Evolutionary conservation across 2,797 vertebrate genomes (phyloP), one percentile per base, ranked within the genome.

Genomic region (Tragelaphus oryx): DNA sequence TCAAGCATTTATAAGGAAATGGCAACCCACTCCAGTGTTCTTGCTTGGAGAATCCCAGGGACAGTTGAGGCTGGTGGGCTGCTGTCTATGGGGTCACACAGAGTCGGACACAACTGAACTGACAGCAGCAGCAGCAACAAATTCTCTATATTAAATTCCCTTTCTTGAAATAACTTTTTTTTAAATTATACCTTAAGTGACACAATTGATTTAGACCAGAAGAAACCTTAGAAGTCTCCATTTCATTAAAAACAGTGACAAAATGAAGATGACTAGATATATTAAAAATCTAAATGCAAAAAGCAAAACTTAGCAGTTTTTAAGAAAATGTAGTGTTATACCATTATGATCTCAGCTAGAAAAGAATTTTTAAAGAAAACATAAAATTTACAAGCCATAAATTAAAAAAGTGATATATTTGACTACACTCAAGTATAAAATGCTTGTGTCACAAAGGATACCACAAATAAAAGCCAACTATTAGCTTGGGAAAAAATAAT

Each of bases 341-440:
- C 44, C 12, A 68, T 85, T 50, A 74, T 54, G 22, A 68, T 41
- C 33, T 55, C 33, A 89, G 52, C 55, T 41, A 57, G 50, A 41
- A 87, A 92, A 76, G 11, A 94, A 85, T 41, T 71, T 91, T 95
- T 52, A 57, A 74, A 81, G 6, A 96, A 26, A 37, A 79, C 54
- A 71, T 62, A 89, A 80, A 88, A 83, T 41, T 62, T 11, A 59
- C 3, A 88, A 81, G 28, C 74, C 1, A 37, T 57, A 90, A 92
- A 86, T 86, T 3, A 84, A 89, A 93, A 74, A 79, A 20, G 8
- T 71, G 24, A 78, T 65, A n/a, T 44, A 89, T 91, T 48, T 89
- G 44, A 91, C 12, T 87, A 50, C 5, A 55, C 52, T 91, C 17
- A 75, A 93, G 20, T 52, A 65, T 87, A 95, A 89, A 95, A 89